Conservation (phyloP, 2,113 vertebrate species). For the Gnathonemus echidnorhynchus region DNA sequence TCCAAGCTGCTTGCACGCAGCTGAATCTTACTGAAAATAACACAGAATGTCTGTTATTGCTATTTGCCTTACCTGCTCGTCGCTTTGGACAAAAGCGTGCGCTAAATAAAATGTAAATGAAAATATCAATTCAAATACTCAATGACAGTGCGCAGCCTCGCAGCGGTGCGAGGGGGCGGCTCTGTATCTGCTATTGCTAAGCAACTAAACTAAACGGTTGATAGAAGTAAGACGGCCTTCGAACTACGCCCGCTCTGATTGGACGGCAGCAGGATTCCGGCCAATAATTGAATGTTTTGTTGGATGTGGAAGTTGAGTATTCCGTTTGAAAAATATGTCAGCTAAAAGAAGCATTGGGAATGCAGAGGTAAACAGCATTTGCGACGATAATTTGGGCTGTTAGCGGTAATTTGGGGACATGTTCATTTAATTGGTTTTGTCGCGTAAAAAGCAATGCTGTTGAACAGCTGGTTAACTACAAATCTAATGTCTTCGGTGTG, state of each 20-base stretch:
- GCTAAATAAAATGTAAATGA: background rate
- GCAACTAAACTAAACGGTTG: background rate
- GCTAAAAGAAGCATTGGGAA: conserved; percentile 46
- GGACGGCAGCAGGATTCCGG: background rate
- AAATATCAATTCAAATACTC: background rate
- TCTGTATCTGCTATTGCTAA: conserved; percentile 15
- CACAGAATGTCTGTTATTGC: background rate
- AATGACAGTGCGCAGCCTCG: background rate
- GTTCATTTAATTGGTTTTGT: background rate
- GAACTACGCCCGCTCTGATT: conserved; percentile 42
- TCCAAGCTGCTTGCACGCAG: background rate
- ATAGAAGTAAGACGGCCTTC: background rate
- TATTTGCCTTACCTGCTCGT: background rate
- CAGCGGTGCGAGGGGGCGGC: background rate
- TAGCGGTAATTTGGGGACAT: background rate
- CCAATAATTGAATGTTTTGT: conserved; percentile 46
- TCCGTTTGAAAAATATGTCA: conserved; percentile 56
- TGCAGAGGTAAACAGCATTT: conserved; percentile 44
- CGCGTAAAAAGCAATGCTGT: background rate
- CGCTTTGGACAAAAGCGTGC: background rate
- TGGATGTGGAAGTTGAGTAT: conserved; percentile 6
- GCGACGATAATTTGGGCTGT: background rate
- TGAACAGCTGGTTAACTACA: background rate
- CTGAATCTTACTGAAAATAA: background rate
- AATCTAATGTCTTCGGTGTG: background rate